These are phyloP conservation scores for Eledona agricola DNA, from an alignment of 2,888 invertebrate genomes.

Conservation along the genomic window DNA sequence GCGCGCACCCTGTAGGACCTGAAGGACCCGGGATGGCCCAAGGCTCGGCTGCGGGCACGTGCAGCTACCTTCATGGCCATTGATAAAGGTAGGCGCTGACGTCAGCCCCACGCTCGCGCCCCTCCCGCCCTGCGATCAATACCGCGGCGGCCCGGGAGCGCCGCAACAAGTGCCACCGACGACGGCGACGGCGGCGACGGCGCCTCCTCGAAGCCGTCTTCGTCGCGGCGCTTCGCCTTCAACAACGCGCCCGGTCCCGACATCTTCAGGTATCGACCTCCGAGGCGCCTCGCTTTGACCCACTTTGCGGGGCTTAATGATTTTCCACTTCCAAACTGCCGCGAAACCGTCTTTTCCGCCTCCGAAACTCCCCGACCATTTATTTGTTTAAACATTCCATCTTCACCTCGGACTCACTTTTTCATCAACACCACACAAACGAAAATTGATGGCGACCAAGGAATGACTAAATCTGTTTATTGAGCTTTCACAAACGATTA, in stretches of 20 bases:
- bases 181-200: constrained; percentile 14
- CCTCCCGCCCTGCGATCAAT: constrained; percentile 34
- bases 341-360: constrained; percentile 1
- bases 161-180: constrained; percentile 33
- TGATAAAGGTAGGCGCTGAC: constrained; percentile 61
- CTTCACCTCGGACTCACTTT: constrained; percentile 2
- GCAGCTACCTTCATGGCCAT: constrained; percentile 62
- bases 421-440: constrained; percentile 2
- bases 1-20: constrained; percentile 32
- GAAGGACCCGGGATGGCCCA: constrained; percentile 49
- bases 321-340: background rate
- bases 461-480: constrained; percentile 13
- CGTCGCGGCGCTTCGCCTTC: constrained; percentile 1
- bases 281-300: constrained; percentile 2
- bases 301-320: constrained; percentile 2
- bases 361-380: background rate
- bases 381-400: background rate
- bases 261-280: constrained; percentile 6
- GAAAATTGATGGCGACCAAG: background rate
- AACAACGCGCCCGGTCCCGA: constrained; percentile 7
- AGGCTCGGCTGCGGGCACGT: constrained; percentile 58
- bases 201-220: constrained; percentile 2
- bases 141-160: constrained; percentile 36
- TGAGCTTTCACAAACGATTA: constrained; percentile 10
- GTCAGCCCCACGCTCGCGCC: constrained; percentile 45